These are phyloP conservation scores for Drosophila longiperda DNA, from an alignment of 2,888 invertebrate species.

Conservation along the genomic window DNA sequence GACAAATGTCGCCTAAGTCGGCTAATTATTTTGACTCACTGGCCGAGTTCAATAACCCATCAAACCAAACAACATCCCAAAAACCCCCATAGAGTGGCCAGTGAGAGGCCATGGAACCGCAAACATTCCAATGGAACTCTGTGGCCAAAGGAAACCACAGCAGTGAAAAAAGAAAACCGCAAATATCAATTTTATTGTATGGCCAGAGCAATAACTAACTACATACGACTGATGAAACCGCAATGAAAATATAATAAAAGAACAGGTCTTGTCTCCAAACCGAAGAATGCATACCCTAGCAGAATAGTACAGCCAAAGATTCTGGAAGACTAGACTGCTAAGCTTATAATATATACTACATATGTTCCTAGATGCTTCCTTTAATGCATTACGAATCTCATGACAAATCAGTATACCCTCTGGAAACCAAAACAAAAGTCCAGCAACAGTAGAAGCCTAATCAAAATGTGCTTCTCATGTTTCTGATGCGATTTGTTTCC, in stretches of 20 bases:
- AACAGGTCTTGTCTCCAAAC: not conserved
- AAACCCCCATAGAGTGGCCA: conserved; percentile 20
- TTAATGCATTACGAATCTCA: not conserved
- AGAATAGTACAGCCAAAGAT: not conserved
- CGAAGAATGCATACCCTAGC: not conserved
- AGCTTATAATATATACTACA: not conserved
- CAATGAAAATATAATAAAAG: conserved; percentile 13
- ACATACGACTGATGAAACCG: conserved; percentile 31
- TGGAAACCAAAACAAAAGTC: not conserved
- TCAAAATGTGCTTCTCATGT: conserved; percentile 49
- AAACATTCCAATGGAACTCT: conserved; percentile 36
- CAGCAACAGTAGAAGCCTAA: conserved; percentile 37
- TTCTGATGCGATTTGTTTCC: conserved; percentile 31
- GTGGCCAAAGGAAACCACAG: conserved; percentile 21
- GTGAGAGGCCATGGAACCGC: conserved; percentile 25
- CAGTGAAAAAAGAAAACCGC: conserved; percentile 53
- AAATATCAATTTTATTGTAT: conserved; percentile 78
- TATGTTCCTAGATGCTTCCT: not conserved
- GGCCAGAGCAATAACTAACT: conserved; percentile 33
- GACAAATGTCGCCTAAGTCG: conserved; percentile 61
- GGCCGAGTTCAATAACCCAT: conserved; percentile 25
- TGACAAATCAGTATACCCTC: not conserved
- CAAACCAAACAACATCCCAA: conserved; percentile 2
- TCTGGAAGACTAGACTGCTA: not conserved
- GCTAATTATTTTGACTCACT: conserved; percentile 39